Percentiles rank a stretch among this genome's conserved stretches.
Conservation (phyloP, 2,113 vertebrate genomes). For the Hylia prasina region DNA sequence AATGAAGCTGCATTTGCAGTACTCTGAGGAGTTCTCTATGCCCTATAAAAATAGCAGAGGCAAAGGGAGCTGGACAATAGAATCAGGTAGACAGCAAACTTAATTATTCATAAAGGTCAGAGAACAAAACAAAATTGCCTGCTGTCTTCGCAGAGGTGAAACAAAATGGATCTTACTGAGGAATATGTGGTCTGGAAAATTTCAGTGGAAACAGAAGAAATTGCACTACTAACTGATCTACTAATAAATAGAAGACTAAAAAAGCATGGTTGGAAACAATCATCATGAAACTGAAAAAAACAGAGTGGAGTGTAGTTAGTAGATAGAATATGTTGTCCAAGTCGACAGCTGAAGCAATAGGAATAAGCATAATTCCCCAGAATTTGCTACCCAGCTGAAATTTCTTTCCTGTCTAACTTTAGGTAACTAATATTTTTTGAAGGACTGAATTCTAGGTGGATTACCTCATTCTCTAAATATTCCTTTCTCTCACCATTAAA, state of each 20-base stretch:
- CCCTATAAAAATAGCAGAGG: slow-evolving; percentile 4
- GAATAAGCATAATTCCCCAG: neutral
- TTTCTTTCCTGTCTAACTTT: neutral
- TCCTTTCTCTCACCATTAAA: neutral
- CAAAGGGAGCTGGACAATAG: neutral
- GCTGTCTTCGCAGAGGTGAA: neutral
- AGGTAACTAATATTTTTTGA: neutral
- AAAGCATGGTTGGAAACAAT: neutral
- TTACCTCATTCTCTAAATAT: neutral
- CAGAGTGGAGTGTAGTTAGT: neutral
- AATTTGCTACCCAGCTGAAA: neutral
- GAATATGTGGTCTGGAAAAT: neutral
- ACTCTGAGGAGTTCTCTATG: neutral
- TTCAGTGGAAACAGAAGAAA: neutral
- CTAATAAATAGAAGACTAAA: neutral
- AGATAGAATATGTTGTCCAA: neutral
- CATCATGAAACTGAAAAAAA: neutral
- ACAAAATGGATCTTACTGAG: neutral
- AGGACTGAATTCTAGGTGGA: neutral
- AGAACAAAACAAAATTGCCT: slow-evolving; percentile 31
- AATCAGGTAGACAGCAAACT: slow-evolving; percentile 22
- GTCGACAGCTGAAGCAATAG: neutral
- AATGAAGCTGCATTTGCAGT: neutral
- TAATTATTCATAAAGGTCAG: slow-evolving; percentile 63
- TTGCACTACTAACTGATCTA: neutral